Evolutionary conservation across 2,888 invertebrate genomes (phyloP), one percentile per base, ranked within the genome.

Genomic region (Spisula subtruncata): DNA sequence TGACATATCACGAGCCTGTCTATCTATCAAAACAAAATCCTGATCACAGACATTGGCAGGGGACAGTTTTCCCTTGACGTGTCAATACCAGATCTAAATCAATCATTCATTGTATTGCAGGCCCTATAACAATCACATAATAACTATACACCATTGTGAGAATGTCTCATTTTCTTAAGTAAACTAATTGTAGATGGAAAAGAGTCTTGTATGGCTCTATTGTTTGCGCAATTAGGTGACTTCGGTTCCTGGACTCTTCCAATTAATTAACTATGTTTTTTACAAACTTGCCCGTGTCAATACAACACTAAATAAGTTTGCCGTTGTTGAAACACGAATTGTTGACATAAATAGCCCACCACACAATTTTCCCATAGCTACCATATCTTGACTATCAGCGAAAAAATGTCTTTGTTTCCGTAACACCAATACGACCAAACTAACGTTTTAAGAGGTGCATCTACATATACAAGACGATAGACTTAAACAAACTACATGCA

Each of bases 21-120:
- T 16, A 75, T 75, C 75, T 75, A 32, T 75, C 75, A 75, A 75
- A 75, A 32, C 25, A 75, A 32, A 71, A 75, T 35, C 20, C 32
- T 75, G 75, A 35, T 75, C 14, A 75, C 75, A 32, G 25, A 32
- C 75, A 35, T 14, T 35, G 35, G 1, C 35, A 4, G 29, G 32
- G 12, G 32, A 75, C n/a, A 32, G 41, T 32, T 71, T 14, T 71
- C 32, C 71, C 32, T 1, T 6, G 32, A 71, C 1, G 71, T 29
- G 71, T 71, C 71, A 71, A 32, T 71, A 71, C 14, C 71, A 32
- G 16, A 8, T 1, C 14, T 29, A 75, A 16, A 75, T 75, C 32
- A 18, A 75, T 75, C 35, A 16, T 35, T 14, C 12, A 75, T 10
- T n/a, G 25, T 66, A 66, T 66, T 10, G 8, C 14, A 66, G 25